These are phyloP conservation scores for Chirona hameri DNA, from an alignment of 2,888 invertebrate species.

Conservation along the genomic window DNA sequence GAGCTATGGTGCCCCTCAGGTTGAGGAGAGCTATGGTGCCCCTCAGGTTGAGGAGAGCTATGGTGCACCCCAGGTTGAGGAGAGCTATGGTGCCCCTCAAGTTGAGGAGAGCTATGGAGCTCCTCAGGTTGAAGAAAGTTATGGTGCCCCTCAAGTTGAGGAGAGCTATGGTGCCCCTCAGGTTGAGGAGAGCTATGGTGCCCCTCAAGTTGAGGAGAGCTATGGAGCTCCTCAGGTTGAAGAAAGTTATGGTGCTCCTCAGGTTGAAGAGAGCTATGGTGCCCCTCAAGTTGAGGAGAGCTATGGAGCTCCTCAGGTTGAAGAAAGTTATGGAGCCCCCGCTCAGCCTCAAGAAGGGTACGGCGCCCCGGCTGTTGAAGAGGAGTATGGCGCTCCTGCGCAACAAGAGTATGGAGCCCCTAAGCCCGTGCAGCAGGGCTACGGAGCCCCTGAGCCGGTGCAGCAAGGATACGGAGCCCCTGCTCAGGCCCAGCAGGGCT, in stretches of 20 bases:
- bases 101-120: background rate
- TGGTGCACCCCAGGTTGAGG: background rate
- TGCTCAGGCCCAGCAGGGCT: background rate
- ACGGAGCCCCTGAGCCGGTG: background rate
- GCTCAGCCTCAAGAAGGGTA: background rate
- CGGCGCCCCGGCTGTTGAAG: background rate
- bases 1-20: background rate
- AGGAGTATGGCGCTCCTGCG: background rate
- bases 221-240: too few relatives aligned
- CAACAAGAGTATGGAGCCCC: background rate
- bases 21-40: background rate
- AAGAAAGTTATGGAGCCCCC: background rate
- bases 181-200: background rate
- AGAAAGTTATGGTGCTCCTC: background rate
- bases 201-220: background rate
- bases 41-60: background rate
- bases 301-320: background rate
- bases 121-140: background rate
- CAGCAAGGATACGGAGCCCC: constrained; percentile 6
- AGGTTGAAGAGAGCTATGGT: background rate
- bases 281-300: background rate
- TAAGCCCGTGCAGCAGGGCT: background rate
- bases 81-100: background rate
- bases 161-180: background rate
- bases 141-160: background rate